phyloP scores from a whole-genome alignment of 2,113 vertebrate genomes.

The Todiramphus chloris region DNA sequence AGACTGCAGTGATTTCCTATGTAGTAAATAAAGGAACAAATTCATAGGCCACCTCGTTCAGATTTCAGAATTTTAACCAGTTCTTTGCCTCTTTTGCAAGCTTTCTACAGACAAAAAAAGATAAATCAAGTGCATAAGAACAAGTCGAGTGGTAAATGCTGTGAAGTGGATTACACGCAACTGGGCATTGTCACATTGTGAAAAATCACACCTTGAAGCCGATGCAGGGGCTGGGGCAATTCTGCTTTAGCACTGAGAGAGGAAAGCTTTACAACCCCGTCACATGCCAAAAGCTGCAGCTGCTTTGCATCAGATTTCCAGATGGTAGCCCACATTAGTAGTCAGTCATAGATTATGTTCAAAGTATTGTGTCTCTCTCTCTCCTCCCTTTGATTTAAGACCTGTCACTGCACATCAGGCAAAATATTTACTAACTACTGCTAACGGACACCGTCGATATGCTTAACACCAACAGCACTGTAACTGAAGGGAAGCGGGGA shows the following conservation, averaged over 20 bases:
- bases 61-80: neutral
- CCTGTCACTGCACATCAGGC: neutral
- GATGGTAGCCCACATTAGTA: conserved; percentile 40
- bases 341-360: conserved; percentile 17
- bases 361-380: conserved; percentile 1
- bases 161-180: accelerated
- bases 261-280: neutral
- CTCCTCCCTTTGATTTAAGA: conserved; percentile 28
- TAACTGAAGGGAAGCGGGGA: neutral
- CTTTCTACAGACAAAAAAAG: neutral
- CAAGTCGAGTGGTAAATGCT: neutral
- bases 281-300: conserved; percentile 40
- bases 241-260: neutral
- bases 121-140: neutral
- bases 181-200: neutral
- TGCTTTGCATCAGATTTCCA: conserved; percentile 48
- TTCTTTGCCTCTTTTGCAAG: neutral
- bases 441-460: neutral
- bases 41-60: neutral
- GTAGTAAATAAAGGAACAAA: neutral
- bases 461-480: neutral
- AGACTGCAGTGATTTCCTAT: accelerated
- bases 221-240: neutral
- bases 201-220: neutral
- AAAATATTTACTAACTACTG: conserved; percentile 55